Base-by-base conservation (phyloP, 2,113 vertebrate genomes). In the Aptenodytes forsteri region DNA sequence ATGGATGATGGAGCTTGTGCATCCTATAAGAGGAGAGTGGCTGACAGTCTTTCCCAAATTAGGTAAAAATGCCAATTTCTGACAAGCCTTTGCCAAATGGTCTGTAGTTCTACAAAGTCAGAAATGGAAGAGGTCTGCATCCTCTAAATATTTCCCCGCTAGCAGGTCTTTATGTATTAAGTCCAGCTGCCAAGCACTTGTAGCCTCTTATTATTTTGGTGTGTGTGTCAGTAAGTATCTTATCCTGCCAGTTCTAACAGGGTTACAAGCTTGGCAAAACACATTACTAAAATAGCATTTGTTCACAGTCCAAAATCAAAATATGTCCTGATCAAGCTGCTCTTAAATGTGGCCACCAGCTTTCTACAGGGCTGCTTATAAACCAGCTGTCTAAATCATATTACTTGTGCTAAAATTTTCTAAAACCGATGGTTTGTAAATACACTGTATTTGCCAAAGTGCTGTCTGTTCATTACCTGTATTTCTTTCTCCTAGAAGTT, bases 191-290 rank as follows among this genome's bases (percentile, higher is more conserved):
- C 95, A 96, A 88, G 83, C 75, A 89, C 90, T 96, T 94, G 66
- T 67, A 93, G 38, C 86, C 79, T 88, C 49, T 95, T 93, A 67
- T 92, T 96, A 93, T 80, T 95, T 83, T 77, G 88, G 75, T 4
- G 13, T 82, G 61, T 9, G 6, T 95, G 81, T 83, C 83, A 83
- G 93, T 96, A 96, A 96, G 89, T 92, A 73, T 83, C 75, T 96
- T 72, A 59, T 11, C 76, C 86, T 95, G 93, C 76, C 95, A 93
- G 83, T 83, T 90, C 79, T 90, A 61, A 58, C 86, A 76, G 90
- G 36, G 79, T 76, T 84, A 36, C 46, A 77, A 77, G 83, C 91
- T 90, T 95, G 64, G 67, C 83, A 96, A 90, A 93, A 77, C 71
- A 79, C 82, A 19, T 49, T 30, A 38, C 79, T 70, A 42, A 95